Base-by-base conservation (phyloP, 2,113 vertebrate genomes). In the Chloebia gouldiae region DNA sequence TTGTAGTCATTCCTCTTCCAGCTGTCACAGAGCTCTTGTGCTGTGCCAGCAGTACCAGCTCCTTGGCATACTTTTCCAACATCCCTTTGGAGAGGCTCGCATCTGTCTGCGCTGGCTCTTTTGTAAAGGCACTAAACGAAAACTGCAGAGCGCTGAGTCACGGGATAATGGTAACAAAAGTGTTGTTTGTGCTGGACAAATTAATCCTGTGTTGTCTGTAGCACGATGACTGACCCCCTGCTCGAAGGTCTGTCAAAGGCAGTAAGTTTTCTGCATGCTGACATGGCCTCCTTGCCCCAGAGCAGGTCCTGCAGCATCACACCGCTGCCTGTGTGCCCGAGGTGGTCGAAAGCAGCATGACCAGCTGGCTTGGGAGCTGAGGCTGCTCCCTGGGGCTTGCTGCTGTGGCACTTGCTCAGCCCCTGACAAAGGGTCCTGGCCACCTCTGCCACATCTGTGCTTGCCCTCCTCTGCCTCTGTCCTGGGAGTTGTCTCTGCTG, bases 131-230 rank as follows among this genome's bases (percentile, higher is more conserved):
- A 82, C 64, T 63, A 79, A 90, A 70, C 33, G 47, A 68, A 63
- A 85, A 84, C 80, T 18, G 51, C 47, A 22, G 16, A 88, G 64
- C 25, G 68, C 93, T 68, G 79, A 95, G 76, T 94, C 88, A 88
- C 0, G 0, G 44, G 28, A 31, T 61, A 56, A 57, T 0, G 4
- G 28, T 82, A 78, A 94, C 35, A 93, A 73, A 94, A 88, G 59
- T 10, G 28, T 25, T n/a, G 39, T 71, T 93, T 91, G 63, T 88
- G 54, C 84, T 60, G 76, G 30, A 49, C 79, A 83, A n/a, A 81
- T 82, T 77, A 81, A 59, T 87, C 44, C 59, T 77, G 40, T 69
- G 56, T 23, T 86, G 79, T 60, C 54, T 81, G 6, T 78, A 39
- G 51, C 30, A 5, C 3, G 22, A 63, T 66, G 80, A n/a, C 68